These are phyloP conservation scores for Cerceris rybyensis DNA, from an alignment of 2,888 invertebrate genomes.

Conservation along the genomic window DNA sequence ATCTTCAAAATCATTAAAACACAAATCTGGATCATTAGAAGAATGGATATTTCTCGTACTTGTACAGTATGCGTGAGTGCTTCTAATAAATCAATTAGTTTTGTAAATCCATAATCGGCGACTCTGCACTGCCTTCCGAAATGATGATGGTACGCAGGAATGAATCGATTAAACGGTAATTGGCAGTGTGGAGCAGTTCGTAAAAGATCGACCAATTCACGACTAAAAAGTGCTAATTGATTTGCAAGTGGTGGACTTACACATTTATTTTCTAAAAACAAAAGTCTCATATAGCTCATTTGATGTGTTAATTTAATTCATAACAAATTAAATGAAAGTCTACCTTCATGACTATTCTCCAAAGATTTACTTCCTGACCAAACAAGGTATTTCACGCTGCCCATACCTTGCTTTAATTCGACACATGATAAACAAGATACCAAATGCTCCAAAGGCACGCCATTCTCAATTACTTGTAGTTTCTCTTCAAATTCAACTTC, in stretches of 20 bases:
- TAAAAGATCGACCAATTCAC: constrained; percentile 93
- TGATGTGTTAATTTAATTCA: background rate
- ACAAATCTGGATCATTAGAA: background rate
- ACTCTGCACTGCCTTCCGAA: constrained; percentile 97
- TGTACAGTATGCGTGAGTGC: constrained; percentile 94
- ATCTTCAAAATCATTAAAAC: background rate
- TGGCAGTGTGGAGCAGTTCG: constrained; percentile 92
- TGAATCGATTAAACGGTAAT: constrained; percentile 92
- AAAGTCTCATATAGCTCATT: constrained; percentile 1
- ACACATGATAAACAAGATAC: constrained; percentile 92
- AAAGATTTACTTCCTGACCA: constrained; percentile 76
- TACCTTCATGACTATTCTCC: constrained; percentile 78
- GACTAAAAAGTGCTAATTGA: constrained; percentile 90
- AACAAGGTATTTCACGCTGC: constrained; percentile 84
- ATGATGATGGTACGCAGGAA: constrained; percentile 98
- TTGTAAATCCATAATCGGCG: constrained; percentile 97
- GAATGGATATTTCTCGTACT: constrained; percentile 82
- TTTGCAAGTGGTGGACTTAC: constrained; percentile 87
- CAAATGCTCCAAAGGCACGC: constrained; percentile 95
- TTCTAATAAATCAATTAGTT: constrained; percentile 94
- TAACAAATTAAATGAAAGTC: constrained; percentile 2
- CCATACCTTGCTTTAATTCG: constrained; percentile 83
- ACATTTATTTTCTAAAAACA: constrained; percentile 81
- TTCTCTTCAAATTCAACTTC: constrained; percentile 87
- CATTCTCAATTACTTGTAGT: constrained; percentile 86